Base-by-base conservation (phyloP, 2,888 invertebrate genomes). In the Limenitis camilla region DNA sequence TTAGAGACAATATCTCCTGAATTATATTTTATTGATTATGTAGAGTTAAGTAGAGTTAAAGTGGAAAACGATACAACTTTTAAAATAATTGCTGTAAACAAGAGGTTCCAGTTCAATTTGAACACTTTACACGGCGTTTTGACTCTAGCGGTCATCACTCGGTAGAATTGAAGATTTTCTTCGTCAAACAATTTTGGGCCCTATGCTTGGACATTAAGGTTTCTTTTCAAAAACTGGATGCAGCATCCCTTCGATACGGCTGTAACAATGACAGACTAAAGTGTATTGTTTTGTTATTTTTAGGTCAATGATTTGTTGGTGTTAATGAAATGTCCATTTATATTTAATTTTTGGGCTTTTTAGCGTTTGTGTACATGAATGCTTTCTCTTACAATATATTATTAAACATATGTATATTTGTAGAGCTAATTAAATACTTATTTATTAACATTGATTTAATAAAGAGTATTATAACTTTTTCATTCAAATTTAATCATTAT, bases 271-370 rank as follows among this genome's bases (percentile, higher is more conserved):
- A 35, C 27, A 36, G 36, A 36, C 45, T 36, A 45, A 45, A 45
- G 45, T 45, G 35, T 29, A 42, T 32, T 42, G 45, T 35, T 33
- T 45, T 45, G 45, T 45, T 36, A 45, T 45, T 45, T 45, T 45
- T 45, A 45, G 45, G 45, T 45, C 36, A 45, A 45, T 36, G 36
- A 30, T 45, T 10, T 31, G 31, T 19, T 42, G 11, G 42, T 6
- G 11, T 11, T 11, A 36, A 6, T 10, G 5, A n/a, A 35, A n/a
- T 4, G n/a, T 35, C 6, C 19, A 4, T 32, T 19, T n/a, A 11
- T 42, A 19, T 42, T 42, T 19, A 19, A 31, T 11, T 30, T 42
- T 40, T 28, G 7, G n/a, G 8, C 5, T 6, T 40, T 29, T 40
- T 40, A 29, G 29, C 29, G n/a, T n/a, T n/a, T n/a, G n/a, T n/a